Percentiles rank a stretch among this genome's conserved stretches.
Conservation (phyloP, 2,888 invertebrate genomes). For the Cenopis cana region DNA sequence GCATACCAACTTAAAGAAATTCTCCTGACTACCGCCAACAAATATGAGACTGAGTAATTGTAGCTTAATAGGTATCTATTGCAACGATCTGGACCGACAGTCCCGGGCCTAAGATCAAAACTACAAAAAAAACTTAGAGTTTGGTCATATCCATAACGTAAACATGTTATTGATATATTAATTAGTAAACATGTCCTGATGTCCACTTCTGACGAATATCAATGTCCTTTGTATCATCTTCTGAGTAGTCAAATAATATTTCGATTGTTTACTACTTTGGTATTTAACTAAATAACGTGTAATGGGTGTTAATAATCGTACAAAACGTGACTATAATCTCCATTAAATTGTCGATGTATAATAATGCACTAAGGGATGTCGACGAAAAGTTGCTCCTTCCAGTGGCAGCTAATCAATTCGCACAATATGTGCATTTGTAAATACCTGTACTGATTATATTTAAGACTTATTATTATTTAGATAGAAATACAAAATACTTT, state of each 20-base stretch:
- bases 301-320: slow-evolving; percentile 71
- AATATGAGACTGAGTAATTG: slow-evolving; percentile 83
- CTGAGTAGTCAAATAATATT: slow-evolving; percentile 48
- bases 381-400: slow-evolving; percentile 69
- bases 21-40: slow-evolving; percentile 73
- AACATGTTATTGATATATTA: slow-evolving; percentile 34
- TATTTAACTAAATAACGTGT: slow-evolving; percentile 48
- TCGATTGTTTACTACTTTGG: slow-evolving; percentile 57
- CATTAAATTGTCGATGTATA: slow-evolving; percentile 66
- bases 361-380: slow-evolving; percentile 52
- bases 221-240: slow-evolving; percentile 42
- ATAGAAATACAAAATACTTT: slow-evolving; percentile 56
- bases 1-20: slow-evolving; percentile 82
- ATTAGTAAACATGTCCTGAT: slow-evolving; percentile 38
- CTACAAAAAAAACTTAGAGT: slow-evolving; percentile 51
- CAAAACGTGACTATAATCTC: slow-evolving; percentile 81
- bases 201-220: slow-evolving; percentile 43
- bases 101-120: slow-evolving; percentile 55
- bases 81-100: slow-evolving; percentile 60
- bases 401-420: slow-evolving; percentile 75
- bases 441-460: slow-evolving; percentile 72
- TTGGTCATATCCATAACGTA: slow-evolving; percentile 42
- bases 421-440: slow-evolving; percentile 75
- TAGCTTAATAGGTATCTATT: slow-evolving; percentile 72
- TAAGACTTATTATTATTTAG: slow-evolving; percentile 72